These are phyloP conservation scores for Saxidomus purpurata DNA, from an alignment of 1,140 invertebrate species.

Conservation along the genomic window DNA sequence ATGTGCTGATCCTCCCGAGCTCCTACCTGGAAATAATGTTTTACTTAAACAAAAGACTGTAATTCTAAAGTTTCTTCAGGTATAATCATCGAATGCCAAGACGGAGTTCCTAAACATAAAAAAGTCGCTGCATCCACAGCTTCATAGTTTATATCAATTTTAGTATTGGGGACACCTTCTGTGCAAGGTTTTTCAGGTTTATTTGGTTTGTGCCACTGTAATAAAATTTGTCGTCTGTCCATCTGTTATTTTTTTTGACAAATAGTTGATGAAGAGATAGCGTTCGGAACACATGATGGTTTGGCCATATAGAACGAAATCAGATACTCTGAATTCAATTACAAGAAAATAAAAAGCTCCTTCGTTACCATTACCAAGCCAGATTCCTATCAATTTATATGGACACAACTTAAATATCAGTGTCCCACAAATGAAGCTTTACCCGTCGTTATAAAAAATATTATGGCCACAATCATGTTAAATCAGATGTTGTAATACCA, in stretches of 20 bases:
- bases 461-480: neutral
- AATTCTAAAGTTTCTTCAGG: too few relatives aligned
- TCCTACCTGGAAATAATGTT: too few relatives aligned
- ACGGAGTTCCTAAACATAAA: too few relatives aligned
- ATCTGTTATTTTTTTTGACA: constrained; percentile 19
- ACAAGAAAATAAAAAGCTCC: neutral
- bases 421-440: neutral
- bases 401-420: neutral
- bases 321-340: neutral
- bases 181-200: neutral
- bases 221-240: neutral
- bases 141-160: too few relatives aligned
- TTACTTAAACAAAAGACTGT: too few relatives aligned
- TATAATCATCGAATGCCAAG: too few relatives aligned
- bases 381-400: neutral
- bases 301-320: constrained; percentile 10
- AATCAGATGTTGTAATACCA: neutral
- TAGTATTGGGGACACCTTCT: neutral
- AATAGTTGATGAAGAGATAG: constrained; percentile 22
- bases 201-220: neutral
- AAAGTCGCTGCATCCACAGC: too few relatives aligned
- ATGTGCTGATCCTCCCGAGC: too few relatives aligned
- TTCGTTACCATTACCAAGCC: neutral
- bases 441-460: neutral
- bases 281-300: neutral